These are phyloP conservation scores for Spinus pinus DNA, from an alignment of 2,797 vertebrate species.

Conservation along the genomic window DNA sequence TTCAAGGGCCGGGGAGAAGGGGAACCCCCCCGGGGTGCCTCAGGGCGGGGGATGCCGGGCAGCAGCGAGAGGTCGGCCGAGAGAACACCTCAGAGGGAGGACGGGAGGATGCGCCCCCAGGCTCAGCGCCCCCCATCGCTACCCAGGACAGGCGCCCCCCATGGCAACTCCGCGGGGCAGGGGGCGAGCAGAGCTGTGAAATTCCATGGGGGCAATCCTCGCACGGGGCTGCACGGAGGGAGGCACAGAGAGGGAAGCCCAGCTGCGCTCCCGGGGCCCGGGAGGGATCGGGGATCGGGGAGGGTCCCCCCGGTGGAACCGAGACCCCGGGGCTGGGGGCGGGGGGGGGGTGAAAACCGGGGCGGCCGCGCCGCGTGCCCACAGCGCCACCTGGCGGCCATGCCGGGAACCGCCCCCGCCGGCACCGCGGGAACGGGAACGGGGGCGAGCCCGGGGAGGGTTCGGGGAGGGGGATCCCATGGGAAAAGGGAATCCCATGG, in stretches of 20 bases:
- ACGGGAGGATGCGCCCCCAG: fast-evolving
- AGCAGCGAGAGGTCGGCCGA: not conserved
- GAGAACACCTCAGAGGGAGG: no score
- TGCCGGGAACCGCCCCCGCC: fast-evolving
- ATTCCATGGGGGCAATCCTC: not conserved
- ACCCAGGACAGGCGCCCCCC: not conserved
- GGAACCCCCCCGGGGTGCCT: not conserved
- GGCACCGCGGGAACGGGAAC: not conserved
- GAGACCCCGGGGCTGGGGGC: not conserved
- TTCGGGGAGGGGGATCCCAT: not conserved
- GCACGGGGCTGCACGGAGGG: not conserved
- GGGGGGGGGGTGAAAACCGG: no score
- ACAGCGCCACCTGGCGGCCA: conserved; percentile 5
- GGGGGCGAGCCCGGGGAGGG: no score
- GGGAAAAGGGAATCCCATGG: no score
- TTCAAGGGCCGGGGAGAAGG: fast-evolving
- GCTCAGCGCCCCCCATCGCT: fast-evolving
- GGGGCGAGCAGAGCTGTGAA: not conserved
- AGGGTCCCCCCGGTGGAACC: not conserved
- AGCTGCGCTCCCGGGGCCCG: no score
- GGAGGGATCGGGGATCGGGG: not conserved
- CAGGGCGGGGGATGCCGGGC: not conserved
- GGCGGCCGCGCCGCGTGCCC: not conserved
- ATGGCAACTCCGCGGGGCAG: fast-evolving
- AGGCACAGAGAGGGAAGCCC: not conserved